Percentiles rank a stretch among this genome's conserved stretches.
phyloP scores from a whole-genome alignment of 2,113 vertebrate species.

The Todiramphus chloris region DNA sequence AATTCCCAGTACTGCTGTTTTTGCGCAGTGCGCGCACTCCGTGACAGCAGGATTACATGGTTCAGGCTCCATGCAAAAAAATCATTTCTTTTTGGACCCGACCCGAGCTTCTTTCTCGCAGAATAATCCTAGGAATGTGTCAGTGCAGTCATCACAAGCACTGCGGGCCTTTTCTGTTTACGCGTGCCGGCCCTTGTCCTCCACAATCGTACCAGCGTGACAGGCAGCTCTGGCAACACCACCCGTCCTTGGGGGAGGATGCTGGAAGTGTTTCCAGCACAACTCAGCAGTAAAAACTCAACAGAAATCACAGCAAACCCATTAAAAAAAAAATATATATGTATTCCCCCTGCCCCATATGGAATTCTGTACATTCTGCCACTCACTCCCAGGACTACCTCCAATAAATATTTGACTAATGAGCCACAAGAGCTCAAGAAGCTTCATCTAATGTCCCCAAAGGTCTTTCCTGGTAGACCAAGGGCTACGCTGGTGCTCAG shows the following conservation, averaged over 20 bases:
- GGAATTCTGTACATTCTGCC: not conserved
- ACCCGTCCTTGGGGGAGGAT: not conserved
- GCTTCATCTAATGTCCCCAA: not conserved
- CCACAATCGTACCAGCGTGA: not conserved
- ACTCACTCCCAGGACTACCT: not conserved
- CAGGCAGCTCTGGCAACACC: not conserved
- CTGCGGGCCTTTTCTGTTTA: not conserved
- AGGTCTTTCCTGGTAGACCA: not conserved
- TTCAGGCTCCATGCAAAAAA: not conserved
- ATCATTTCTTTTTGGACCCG: rapidly evolving
- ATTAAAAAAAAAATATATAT: not conserved
- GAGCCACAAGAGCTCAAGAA: not conserved
- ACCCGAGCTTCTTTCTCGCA: not conserved
- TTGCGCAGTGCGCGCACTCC: rapidly evolving
- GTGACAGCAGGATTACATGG: not conserved
- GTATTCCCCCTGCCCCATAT: too few species aligned
- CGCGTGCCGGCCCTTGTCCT: not conserved
- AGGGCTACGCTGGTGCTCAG: not conserved
- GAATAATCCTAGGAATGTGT: slow-evolving; percentile 10
- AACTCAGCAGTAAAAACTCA: not conserved
- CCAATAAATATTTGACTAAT: not conserved
- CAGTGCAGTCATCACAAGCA: not conserved
- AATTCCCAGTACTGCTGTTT: rapidly evolving
- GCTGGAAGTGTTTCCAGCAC: not conserved
- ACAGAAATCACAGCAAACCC: not conserved